phyloP scores from a whole-genome alignment of 2,113 vertebrate genomes.

The Megaptera novaeangliae region DNA sequence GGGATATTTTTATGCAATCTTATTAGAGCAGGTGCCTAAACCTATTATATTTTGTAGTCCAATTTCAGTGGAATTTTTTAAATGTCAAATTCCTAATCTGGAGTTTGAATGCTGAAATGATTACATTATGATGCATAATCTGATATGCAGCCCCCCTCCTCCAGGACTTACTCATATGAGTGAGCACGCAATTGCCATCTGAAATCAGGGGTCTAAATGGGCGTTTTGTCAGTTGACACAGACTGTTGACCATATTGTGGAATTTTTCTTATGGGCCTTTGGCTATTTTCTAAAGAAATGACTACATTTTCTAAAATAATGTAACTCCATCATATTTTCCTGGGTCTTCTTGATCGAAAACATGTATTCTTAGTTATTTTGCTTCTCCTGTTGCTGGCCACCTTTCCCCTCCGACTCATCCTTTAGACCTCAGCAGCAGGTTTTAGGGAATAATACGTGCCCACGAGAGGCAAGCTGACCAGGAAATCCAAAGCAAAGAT shows the following conservation, averaged over 20 bases:
- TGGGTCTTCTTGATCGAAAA: neutral
- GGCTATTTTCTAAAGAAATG: neutral
- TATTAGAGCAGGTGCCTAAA: conserved; percentile 71
- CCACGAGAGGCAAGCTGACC: conserved; percentile 9
- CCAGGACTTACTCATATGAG: neutral
- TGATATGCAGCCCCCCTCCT: neutral
- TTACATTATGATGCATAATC: neutral
- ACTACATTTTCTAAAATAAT: neutral
- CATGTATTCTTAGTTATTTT: neutral
- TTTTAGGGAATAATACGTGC: conserved; percentile 23
- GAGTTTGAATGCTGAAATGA: conserved; percentile 24
- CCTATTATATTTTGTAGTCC: conserved; percentile 76
- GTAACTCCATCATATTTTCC: neutral
- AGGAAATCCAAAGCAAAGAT: neutral
- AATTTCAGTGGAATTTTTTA: conserved; percentile 73
- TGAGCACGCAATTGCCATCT: neutral
- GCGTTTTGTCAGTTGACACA: conserved; percentile 65
- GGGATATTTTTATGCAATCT: conserved; percentile 79
- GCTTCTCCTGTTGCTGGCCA: neutral
- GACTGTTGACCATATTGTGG: conserved; percentile 18
- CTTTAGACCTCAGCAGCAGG: neutral
- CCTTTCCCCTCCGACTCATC: neutral
- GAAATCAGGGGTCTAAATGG: conserved; percentile 36
- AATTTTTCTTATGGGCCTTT: conserved; percentile 40
- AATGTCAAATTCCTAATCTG: conserved; percentile 63